A percentile compares a stretch with the other conserved stretches of the same genome.
phyloP scores from a whole-genome alignment of 2,888 invertebrate species.

The Cybosia mesomella region DNA sequence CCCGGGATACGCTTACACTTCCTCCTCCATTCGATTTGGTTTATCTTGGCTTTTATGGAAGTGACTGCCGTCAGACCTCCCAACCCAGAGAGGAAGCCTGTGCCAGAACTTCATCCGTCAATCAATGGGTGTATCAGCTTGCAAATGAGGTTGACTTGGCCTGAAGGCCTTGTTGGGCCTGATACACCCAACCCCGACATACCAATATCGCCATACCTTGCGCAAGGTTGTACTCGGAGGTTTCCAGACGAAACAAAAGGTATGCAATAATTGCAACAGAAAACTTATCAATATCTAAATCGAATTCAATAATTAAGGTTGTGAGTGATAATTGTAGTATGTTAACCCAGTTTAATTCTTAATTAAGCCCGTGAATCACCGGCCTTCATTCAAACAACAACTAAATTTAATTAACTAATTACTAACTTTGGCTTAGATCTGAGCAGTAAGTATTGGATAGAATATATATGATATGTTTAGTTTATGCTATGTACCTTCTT shows the following conservation, averaged over 20 bases:
- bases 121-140: not conserved
- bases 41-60: not conserved
- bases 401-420: slow-evolving; percentile 4
- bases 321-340: slow-evolving; percentile 34
- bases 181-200: not conserved
- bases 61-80: too few species aligned
- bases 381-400: slow-evolving; percentile 5
- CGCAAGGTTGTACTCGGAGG: not conserved
- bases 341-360: slow-evolving; percentile 42
- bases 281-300: slow-evolving; percentile 3
- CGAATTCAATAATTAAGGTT: slow-evolving; percentile 28
- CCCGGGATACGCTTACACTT: not conserved
- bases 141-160: not conserved
- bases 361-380: slow-evolving; percentile 30
- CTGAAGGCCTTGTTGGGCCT: not conserved
- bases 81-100: too few species aligned
- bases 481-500: not conserved
- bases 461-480: not conserved
- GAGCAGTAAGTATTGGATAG: not conserved
- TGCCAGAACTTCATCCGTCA: too few species aligned
- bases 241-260: not conserved
- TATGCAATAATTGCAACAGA: slow-evolving; percentile 3
- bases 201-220: not conserved
- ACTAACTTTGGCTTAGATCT: not conserved
- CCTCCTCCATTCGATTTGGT: not conserved